Evolutionary conservation across 2,113 vertebrate species (phyloP).

Genomic region (Cynopterus brachyotis): DNA sequence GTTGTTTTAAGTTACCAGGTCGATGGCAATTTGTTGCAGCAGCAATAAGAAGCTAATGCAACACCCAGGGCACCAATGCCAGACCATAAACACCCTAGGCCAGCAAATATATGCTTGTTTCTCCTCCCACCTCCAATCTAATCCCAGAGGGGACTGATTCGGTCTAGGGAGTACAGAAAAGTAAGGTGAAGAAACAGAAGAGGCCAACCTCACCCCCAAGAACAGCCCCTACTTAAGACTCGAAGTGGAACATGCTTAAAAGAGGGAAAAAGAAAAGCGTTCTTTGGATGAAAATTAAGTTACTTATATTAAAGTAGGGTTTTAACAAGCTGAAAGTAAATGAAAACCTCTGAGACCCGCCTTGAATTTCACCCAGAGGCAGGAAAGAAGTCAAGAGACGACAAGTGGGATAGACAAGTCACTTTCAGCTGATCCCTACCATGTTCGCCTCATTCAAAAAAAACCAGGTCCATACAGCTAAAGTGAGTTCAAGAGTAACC

Average conservation of each 20-base stretch:
- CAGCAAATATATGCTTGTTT: neutral
- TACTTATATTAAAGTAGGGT: neutral
- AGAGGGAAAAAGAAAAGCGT: neutral
- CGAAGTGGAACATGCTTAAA: neutral
- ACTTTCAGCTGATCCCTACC: neutral
- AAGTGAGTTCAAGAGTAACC: neutral
- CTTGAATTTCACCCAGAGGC: neutral
- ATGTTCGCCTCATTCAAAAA: neutral
- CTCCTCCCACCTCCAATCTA: neutral
- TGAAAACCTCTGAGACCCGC: neutral
- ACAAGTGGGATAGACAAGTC: neutral
- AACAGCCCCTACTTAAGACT: accelerated
- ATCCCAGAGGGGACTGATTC: neutral
- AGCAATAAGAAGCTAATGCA: neutral
- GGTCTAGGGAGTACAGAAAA: neutral
- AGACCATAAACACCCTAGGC: neutral
- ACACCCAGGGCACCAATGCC: neutral
- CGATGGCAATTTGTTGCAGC: neutral
- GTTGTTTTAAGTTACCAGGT: neutral
- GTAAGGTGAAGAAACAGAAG: neutral
- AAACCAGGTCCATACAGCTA: neutral
- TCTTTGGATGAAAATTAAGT: neutral
- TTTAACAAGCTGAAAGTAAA: neutral
- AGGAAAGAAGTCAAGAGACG: neutral
- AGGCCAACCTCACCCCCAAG: neutral